Evolutionary conservation across 2,113 vertebrate genomes (phyloP).

Genomic region (Hemiscyllium ocellatum): DNA sequence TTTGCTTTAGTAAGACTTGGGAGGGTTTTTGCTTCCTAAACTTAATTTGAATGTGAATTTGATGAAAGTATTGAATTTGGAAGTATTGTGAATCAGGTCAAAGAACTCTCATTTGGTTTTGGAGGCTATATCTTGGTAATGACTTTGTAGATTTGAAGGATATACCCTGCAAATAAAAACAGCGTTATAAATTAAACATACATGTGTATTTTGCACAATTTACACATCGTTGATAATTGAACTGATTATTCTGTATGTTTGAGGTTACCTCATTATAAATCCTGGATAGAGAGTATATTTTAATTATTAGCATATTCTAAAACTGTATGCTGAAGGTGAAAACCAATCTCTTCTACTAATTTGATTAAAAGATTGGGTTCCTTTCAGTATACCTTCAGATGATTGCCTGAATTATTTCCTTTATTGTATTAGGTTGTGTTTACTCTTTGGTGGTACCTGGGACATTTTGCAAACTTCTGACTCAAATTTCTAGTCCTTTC

Average conservation of each 20-base stretch:
- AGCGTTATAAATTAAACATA: background rate
- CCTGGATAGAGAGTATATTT: background rate
- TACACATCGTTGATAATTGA: background rate
- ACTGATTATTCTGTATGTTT: background rate
- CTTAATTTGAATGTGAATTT: background rate
- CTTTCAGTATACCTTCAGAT: background rate
- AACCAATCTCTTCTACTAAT: background rate
- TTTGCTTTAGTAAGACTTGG: background rate
- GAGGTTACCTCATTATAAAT: background rate
- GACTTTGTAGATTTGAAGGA: background rate
- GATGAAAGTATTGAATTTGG: background rate
- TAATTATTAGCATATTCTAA: background rate
- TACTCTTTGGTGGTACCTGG: background rate
- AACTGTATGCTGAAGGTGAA: background rate
- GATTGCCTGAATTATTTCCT: background rate
- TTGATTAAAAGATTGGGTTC: background rate
- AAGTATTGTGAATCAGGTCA: background rate
- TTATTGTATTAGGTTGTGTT: background rate
- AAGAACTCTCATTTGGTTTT: background rate
- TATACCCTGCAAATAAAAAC: background rate
- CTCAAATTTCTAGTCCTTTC: background rate
- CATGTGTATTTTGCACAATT: background rate
- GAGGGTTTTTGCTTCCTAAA: background rate
- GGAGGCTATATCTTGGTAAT: background rate
- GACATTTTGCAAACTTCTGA: background rate